Conservation (phyloP, 2,888 invertebrate species). For the Rugalucina vietnamica region DNA sequence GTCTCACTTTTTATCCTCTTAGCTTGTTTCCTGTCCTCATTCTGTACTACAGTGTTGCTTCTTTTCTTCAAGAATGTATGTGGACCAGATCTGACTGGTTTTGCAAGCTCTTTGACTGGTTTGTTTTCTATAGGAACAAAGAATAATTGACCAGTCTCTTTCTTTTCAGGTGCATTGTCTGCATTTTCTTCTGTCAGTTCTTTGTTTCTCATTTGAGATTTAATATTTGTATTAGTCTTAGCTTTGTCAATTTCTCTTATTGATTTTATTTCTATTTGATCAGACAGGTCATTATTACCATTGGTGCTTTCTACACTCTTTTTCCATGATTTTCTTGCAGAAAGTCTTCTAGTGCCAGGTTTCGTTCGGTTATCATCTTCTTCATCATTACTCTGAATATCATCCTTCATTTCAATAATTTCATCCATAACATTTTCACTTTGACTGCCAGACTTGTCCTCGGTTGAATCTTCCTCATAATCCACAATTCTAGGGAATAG, state of each 20-base stretch:
- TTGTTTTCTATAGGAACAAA: conserved; percentile 48
- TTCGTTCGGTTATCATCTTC: not conserved
- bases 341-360: not conserved
- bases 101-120: conserved; percentile 8
- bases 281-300: too few species aligned
- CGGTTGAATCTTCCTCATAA: not conserved
- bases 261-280: too few species aligned
- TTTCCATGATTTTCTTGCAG: not conserved
- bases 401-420: not conserved
- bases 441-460: not conserved
- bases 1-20: conserved; percentile 34
- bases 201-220: too few species aligned
- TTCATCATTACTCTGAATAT: not conserved
- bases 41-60: conserved; percentile 38
- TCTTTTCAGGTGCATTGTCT: not conserved
- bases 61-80: conserved; percentile 53
- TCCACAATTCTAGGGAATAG: conserved; percentile 45
- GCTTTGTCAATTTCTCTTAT: too few species aligned
- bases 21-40: conserved; percentile 21
- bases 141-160: conserved; percentile 27
- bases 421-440: not conserved
- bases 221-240: too few species aligned
- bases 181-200: conserved; percentile 3
- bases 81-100: conserved; percentile 36
- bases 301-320: not conserved